Percentiles rank a stretch among this genome's conserved stretches.
Evolutionary conservation across 2,888 invertebrate genomes (phyloP).

Genomic region (Eustalomyia histrio): DNA sequence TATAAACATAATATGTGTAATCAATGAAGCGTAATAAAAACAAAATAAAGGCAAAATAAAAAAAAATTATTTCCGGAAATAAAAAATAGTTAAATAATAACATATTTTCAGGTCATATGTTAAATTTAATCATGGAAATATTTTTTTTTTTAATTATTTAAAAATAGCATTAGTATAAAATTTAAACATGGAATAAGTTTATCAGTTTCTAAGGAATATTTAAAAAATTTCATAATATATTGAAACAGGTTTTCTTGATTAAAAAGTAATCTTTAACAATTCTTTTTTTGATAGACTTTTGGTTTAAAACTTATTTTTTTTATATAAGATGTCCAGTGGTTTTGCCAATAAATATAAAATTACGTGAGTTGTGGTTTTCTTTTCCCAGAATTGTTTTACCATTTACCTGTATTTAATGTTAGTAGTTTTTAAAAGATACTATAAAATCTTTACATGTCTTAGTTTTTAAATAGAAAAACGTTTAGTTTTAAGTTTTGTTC

Average conservation of each 20-base stretch:
- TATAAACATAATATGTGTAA: conserved; percentile 20
- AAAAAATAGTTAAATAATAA: conserved; percentile 2
- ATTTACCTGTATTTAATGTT: not conserved
- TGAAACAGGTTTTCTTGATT: not conserved
- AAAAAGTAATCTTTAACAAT: not conserved
- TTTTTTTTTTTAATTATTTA: no score
- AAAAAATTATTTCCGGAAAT: no score
- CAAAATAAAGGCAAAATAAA: conserved; percentile 1
- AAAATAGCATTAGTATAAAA: no score
- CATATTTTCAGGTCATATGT: not conserved
- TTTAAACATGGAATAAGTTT: no score
- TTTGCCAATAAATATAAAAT: conserved; percentile 16
- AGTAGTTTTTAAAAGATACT: conserved; percentile 30
- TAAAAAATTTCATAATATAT: not conserved
- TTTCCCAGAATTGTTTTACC: not conserved
- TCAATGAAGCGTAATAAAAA: conserved; percentile 37
- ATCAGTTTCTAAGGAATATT: no score
- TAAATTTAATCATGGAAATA: no score
- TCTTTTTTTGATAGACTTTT: not conserved
- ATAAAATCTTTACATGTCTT: conserved; percentile 47
- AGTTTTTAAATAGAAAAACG: conserved; percentile 1
- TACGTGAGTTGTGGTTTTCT: conserved; percentile 34
- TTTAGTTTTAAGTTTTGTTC: conserved; percentile 34
- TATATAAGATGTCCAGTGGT: conserved; percentile 1
- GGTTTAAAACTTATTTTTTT: not conserved